phyloP scores from a whole-genome alignment of 2,113 vertebrate species.

The Dryoscopus gambensis region DNA sequence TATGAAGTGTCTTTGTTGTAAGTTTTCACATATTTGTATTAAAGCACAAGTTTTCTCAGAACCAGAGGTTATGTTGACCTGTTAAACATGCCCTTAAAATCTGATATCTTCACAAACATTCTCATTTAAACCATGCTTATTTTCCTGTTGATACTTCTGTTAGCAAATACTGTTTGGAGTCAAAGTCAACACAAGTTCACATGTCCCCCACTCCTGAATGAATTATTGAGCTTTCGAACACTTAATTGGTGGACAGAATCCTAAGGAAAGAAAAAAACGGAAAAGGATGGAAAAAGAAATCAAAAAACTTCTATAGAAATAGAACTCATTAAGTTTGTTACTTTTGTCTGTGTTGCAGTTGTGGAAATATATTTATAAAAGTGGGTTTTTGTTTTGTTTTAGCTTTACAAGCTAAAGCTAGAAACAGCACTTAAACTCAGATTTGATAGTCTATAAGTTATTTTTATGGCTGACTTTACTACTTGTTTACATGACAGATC shows the following conservation, averaged over 20 bases:
- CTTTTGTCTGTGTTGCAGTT: not conserved
- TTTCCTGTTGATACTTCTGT: not conserved
- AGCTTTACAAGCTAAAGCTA: not conserved
- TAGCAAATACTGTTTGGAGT: not conserved
- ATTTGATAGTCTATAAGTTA: not conserved
- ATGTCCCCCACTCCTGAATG: not conserved
- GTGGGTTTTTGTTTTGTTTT: not conserved
- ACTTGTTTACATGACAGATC: not conserved
- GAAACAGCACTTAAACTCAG: not conserved
- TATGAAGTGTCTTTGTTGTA: not conserved
- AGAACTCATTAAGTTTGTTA: not conserved
- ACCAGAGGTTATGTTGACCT: not conserved
- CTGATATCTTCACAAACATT: not conserved
- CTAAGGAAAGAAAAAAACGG: not conserved
- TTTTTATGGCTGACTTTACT: conserved; percentile 12
- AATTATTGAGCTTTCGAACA: not conserved
- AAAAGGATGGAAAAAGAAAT: not conserved
- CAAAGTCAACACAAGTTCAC: not conserved
- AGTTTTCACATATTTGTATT: not conserved
- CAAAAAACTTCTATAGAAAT: not conserved
- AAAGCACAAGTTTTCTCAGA: not conserved
- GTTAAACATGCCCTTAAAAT: not conserved
- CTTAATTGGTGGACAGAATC: not conserved
- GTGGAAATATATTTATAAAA: not conserved
- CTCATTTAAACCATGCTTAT: not conserved